These are phyloP conservation scores for Clitarchus hookeri DNA, from an alignment of 2,888 invertebrate species.

Conservation along the genomic window DNA sequence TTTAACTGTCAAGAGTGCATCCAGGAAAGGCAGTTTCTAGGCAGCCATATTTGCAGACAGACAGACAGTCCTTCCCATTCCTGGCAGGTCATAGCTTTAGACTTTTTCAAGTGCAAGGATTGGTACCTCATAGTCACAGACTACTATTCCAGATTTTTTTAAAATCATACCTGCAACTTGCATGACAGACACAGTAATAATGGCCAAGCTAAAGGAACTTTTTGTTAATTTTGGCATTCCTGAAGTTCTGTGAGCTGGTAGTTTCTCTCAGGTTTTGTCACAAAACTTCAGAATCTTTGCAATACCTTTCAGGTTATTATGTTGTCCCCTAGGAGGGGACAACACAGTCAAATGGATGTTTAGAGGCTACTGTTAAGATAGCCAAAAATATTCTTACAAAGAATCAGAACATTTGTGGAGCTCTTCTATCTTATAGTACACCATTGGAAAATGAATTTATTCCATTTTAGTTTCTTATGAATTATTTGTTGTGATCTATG, in stretches of 20 bases:
- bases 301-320: conserved; percentile 41
- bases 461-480: background rate
- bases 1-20: too few species aligned
- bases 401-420: too few species aligned
- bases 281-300: conserved; percentile 33
- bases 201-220: conserved; percentile 38
- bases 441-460: background rate
- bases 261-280: conserved; percentile 32
- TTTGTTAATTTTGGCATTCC: conserved; percentile 45
- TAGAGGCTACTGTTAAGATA: conserved; percentile 43
- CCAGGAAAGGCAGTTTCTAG: too few species aligned
- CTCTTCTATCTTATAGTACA: background rate
- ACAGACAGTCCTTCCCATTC: conserved; percentile 42
- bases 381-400: conserved; percentile 38
- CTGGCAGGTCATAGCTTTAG: conserved; percentile 45
- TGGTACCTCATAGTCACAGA: conserved; percentile 39
- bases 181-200: conserved; percentile 31
- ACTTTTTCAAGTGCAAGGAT: too few species aligned
- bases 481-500: background rate
- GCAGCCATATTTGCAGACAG: conserved; percentile 40
- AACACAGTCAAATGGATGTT: conserved; percentile 43
- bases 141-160: conserved; percentile 43
- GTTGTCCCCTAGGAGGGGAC: conserved; percentile 44
- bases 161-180: conserved; percentile 38
- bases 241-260: conserved; percentile 43